A percentile compares a stretch with the other conserved stretches of the same genome.
Conservation (phyloP, 53 echinoderm and acorn worm genomes). For the Apostichopus leukothele region DNA sequence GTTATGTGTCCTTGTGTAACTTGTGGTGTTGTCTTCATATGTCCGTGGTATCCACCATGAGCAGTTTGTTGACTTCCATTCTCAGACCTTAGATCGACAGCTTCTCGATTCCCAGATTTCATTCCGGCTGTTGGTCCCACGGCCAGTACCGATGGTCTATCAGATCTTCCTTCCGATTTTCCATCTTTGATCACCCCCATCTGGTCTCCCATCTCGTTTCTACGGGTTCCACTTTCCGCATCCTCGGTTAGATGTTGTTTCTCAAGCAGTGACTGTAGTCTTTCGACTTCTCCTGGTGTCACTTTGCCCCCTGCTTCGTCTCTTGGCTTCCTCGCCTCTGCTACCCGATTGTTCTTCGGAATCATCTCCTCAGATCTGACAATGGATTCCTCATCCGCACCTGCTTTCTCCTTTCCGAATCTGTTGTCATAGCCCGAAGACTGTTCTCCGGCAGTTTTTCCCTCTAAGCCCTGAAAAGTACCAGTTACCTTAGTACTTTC, state of each 20-base stretch:
- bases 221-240: not conserved
- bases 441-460: not conserved
- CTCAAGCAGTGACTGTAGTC: not conserved
- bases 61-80: not conserved
- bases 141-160: not conserved
- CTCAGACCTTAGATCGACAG: not conserved
- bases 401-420: not conserved
- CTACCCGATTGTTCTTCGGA: not conserved
- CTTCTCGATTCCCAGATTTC: not conserved
- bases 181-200: not conserved
- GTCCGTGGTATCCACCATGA: not conserved
- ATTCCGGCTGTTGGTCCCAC: not conserved
- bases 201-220: not conserved
- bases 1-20: not conserved
- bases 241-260: conserved; percentile 11
- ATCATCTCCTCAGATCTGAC: not conserved
- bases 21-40: not conserved
- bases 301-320: not conserved
- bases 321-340: not conserved
- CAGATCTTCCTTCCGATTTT: not conserved
- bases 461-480: not conserved
- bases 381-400: not conserved
- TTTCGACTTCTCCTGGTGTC: not conserved
- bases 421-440: not conserved
- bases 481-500: not conserved